A percentile compares a stretch with the other conserved stretches of the same genome.
Conservation (phyloP, 2,113 vertebrate species). For the Laticauda colubrina region DNA sequence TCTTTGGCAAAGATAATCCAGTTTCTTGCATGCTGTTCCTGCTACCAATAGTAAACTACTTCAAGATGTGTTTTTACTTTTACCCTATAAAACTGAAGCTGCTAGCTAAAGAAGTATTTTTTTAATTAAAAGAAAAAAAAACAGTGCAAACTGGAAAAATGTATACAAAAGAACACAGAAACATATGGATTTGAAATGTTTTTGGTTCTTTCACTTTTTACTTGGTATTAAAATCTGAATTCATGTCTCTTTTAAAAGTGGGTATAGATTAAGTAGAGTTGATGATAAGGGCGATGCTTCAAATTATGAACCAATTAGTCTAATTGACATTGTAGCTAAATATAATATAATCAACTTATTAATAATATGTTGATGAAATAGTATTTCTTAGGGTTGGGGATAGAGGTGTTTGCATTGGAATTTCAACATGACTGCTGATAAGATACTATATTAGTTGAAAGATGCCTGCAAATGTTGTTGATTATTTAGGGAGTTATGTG, state of each 20-base stretch:
- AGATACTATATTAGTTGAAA: neutral
- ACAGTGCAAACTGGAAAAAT: neutral
- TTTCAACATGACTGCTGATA: neutral
- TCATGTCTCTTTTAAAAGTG: neutral
- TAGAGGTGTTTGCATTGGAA: neutral
- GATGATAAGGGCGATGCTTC: neutral
- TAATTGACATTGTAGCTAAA: neutral
- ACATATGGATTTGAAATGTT: slow-evolving; percentile 2
- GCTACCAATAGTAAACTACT: slow-evolving; percentile 55
- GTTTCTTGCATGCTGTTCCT: slow-evolving; percentile 64
- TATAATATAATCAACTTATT: rapidly evolving
- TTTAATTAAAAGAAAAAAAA: neutral
- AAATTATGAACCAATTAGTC: neutral
- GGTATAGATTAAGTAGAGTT: neutral
- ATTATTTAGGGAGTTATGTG: neutral
- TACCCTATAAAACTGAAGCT: neutral
- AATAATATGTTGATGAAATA: neutral
- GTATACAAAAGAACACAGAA: neutral
- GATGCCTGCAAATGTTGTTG: neutral
- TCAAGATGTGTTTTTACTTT: slow-evolving; percentile 36
- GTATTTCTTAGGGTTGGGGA: neutral
- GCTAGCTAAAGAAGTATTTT: slow-evolving; percentile 23
- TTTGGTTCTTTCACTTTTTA: slow-evolving; percentile 1
- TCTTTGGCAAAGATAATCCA: slow-evolving; percentile 61
- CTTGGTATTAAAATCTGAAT: neutral